phyloP scores from a whole-genome alignment of 2,113 vertebrate species.

The Periophthalmodon schlosseri region DNA sequence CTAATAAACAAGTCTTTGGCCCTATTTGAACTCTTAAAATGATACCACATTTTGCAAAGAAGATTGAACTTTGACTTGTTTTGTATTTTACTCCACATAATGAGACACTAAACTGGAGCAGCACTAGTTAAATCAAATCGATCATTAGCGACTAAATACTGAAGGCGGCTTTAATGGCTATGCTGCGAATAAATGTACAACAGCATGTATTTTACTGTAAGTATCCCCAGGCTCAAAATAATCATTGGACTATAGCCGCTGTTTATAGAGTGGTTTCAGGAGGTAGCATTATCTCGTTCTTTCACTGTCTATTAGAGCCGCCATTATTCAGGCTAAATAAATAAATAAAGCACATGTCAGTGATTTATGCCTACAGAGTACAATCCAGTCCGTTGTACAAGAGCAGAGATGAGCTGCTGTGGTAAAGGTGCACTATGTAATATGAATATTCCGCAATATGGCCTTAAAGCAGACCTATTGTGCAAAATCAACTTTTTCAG shows the following conservation, averaged over 20 bases:
- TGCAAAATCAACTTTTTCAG: too few species aligned
- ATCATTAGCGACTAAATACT: conserved; percentile 39
- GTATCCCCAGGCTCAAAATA: conserved; percentile 58
- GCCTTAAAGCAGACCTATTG: too few species aligned
- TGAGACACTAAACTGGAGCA: conserved; percentile 19
- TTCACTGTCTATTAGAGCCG: conserved; percentile 35
- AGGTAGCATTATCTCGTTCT: conserved; percentile 27
- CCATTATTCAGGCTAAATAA: conserved; percentile 46
- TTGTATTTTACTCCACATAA: conserved; percentile 20
- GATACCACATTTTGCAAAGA: conserved; percentile 8
- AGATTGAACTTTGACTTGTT: conserved; percentile 31
- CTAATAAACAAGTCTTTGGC: conserved; percentile 12
- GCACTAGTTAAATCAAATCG: conserved; percentile 36
- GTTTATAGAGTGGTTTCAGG: conserved; percentile 43
- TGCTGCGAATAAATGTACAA: conserved; percentile 8
- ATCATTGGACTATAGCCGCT: conserved; percentile 52
- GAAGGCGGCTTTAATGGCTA: conserved; percentile 45
- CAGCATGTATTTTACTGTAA: conserved; percentile 48
- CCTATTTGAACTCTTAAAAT: not conserved
- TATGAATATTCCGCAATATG: not conserved
- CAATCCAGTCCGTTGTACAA: conserved; percentile 6
- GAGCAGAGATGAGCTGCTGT: conserved; percentile 14
- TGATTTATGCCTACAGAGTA: conserved; percentile 20
- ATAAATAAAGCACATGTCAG: conserved; percentile 38
- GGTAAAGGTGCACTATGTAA: not conserved